A percentile compares a stretch with the other conserved stretches of the same genome.
phyloP scores from a whole-genome alignment of 1,140 invertebrate species.

The Rhysida immarginata region DNA sequence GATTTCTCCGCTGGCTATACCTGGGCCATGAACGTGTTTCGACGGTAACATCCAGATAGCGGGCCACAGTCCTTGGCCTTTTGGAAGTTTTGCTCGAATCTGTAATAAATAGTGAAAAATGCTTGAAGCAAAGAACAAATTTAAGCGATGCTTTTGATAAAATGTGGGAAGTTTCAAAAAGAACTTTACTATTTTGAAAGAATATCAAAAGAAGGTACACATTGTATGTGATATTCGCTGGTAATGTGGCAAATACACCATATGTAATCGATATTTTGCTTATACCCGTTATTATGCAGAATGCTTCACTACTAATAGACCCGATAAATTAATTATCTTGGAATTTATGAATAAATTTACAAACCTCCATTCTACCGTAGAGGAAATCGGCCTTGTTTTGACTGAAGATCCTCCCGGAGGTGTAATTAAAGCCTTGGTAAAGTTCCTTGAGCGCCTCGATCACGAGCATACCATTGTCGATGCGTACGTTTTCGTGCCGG shows the following conservation, averaged over 20 bases:
- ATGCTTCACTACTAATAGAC: too few species aligned
- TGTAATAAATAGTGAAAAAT: too few species aligned
- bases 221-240: too few species aligned
- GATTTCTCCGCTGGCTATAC: constrained; percentile 13
- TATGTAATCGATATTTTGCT: too few species aligned
- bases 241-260: too few species aligned
- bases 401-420: neutral
- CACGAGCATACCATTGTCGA: neutral
- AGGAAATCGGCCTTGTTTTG: neutral
- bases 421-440: constrained; percentile 1
- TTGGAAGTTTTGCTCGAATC: constrained; percentile 12
- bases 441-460: constrained; percentile 6
- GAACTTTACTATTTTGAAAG: neutral
- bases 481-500: constrained; percentile 8
- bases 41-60: constrained; percentile 12
- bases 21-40: neutral
- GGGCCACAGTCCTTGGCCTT: constrained; percentile 12
- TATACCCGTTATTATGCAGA: too few species aligned
- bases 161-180: constrained; percentile 7
- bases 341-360: too few species aligned
- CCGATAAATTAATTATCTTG: too few species aligned
- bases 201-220: neutral
- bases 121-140: too few species aligned
- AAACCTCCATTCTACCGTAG: neutral
- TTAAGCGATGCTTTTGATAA: too few species aligned